Percentiles rank a stretch among this genome's conserved stretches.
Conservation (phyloP, 2,113 vertebrate genomes). For the Ondatra zibethicus region DNA sequence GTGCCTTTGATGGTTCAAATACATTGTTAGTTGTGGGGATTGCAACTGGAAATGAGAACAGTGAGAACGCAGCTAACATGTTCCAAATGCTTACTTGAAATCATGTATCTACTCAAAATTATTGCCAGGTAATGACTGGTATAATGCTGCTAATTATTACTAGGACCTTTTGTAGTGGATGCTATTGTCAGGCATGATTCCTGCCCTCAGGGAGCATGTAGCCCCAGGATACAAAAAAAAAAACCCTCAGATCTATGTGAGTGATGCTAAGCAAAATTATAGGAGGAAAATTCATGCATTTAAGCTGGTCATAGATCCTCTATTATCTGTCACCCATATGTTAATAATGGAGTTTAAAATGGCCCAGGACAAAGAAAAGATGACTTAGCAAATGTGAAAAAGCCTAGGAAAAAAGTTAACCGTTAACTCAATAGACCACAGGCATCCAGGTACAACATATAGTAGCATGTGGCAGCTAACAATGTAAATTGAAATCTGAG, state of each 20-base stretch:
- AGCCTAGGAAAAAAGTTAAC: not conserved
- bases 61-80: not conserved
- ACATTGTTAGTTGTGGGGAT: not conserved
- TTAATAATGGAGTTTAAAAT: not conserved
- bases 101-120: not conserved
- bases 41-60: not conserved
- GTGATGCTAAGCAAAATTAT: not conserved
- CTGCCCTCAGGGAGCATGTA: not conserved
- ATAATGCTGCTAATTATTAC: not conserved
- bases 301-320: not conserved
- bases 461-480: not conserved
- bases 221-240: not conserved
- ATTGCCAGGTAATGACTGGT: not conserved
- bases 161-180: not conserved
- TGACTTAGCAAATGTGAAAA: not conserved
- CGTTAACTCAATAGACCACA: not conserved
- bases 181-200: not conserved
- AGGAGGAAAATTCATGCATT: not conserved
- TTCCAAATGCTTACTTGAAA: not conserved
- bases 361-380: not conserved
- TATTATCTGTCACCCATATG: not conserved
- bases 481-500: constrained; percentile 23
- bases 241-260: not conserved
- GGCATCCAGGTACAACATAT: constrained; percentile 27
- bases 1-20: not conserved